These are phyloP conservation scores for Megalopta genalis DNA, from an alignment of 1,140 invertebrate species.

Conservation along the genomic window DNA sequence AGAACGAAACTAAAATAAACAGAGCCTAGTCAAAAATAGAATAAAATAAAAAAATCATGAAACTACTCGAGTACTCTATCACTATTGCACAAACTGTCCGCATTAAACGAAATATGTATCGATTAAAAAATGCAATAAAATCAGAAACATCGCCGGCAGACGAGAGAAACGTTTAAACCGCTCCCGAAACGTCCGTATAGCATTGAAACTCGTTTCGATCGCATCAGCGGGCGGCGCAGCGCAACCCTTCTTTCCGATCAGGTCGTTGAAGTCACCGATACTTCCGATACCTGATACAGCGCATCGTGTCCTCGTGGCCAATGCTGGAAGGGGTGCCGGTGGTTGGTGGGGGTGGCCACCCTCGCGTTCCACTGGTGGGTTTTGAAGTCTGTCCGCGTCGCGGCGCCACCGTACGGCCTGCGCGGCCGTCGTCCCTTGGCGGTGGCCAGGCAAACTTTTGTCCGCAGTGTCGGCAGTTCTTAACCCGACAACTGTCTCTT, in stretches of 20 bases:
- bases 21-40: too few relatives aligned
- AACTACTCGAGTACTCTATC: background rate
- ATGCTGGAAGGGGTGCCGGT: constrained; percentile 57
- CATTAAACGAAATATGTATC: background rate
- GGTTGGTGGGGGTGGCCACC: constrained; percentile 71
- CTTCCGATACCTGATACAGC: constrained; percentile 77
- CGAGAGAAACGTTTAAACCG: background rate
- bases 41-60: background rate
- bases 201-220: background rate
- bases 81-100: too few relatives aligned
- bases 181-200: background rate
- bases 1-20: too few relatives aligned
- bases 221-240: background rate
- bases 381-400: constrained; percentile 52
- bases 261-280: constrained; percentile 81
- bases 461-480: constrained; percentile 45
- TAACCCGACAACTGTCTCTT: background rate
- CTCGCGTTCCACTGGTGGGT: constrained; percentile 69
- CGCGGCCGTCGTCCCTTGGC: constrained; percentile 61
- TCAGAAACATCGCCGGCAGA: background rate
- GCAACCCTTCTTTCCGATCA: constrained; percentile 78
- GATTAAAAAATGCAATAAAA: background rate
- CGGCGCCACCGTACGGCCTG: constrained; percentile 77
- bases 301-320: constrained; percentile 69
- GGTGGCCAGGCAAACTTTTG: constrained; percentile 67